Conservation (phyloP, 1,140 invertebrate genomes). For the Megalopta genalis region DNA sequence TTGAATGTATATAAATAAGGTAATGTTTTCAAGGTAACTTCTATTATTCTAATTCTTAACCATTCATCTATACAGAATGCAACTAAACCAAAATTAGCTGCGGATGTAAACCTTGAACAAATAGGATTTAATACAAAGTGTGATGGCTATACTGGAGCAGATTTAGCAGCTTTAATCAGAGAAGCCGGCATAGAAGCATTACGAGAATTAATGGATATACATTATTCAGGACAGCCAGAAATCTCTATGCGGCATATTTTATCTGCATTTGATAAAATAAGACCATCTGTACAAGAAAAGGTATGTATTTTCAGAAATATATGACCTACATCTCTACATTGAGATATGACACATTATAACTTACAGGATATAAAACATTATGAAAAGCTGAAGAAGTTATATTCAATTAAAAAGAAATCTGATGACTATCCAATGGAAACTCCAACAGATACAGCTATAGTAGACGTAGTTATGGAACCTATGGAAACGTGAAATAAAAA, state of each 20-base stretch:
- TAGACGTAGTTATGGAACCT: slow-evolving; percentile 73
- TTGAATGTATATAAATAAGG: neutral
- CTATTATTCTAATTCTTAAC: slow-evolving; percentile 16
- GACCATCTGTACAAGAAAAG: slow-evolving; percentile 89
- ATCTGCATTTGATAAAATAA: slow-evolving; percentile 86
- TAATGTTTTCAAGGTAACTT: neutral
- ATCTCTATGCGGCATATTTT: slow-evolving; percentile 82
- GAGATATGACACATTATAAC: slow-evolving; percentile 13
- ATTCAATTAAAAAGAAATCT: slow-evolving; percentile 77
- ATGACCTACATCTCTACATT: slow-evolving; percentile 6
- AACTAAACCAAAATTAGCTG: slow-evolving; percentile 86
- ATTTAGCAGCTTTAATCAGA: slow-evolving; percentile 91
- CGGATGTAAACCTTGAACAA: slow-evolving; percentile 88
- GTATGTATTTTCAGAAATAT: slow-evolving; percentile 71
- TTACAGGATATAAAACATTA: slow-evolving; percentile 81
- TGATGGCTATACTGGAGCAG: slow-evolving; percentile 94
- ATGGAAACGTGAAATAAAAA: slow-evolving; percentile 78
- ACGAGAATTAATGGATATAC: slow-evolving; percentile 82
- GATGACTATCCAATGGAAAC: slow-evolving; percentile 76
- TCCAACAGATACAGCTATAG: slow-evolving; percentile 66
- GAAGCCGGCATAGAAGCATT: slow-evolving; percentile 90
- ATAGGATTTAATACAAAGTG: slow-evolving; percentile 85
- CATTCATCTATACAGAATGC: slow-evolving; percentile 82
- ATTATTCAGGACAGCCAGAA: slow-evolving; percentile 60
- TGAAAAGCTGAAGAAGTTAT: slow-evolving; percentile 81